Conservation (phyloP, 2,797 vertebrate genomes). For the Scolopax bukidnonensis region DNA sequence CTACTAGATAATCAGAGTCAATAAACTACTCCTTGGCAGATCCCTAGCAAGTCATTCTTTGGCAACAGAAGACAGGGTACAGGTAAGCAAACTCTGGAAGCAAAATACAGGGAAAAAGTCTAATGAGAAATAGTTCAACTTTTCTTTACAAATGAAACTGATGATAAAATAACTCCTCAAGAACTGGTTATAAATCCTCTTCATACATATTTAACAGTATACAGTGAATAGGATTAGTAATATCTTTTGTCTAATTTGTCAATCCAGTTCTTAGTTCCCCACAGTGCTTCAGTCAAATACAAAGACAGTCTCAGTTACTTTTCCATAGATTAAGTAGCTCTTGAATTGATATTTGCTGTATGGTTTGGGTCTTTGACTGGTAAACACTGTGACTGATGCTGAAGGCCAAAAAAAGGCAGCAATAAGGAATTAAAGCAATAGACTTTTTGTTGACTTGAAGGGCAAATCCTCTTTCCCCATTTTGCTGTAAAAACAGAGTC, state of each 20-base stretch:
- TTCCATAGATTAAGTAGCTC: slow-evolving; percentile 68
- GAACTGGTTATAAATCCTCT: slow-evolving; percentile 65
- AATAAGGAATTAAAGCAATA: slow-evolving; percentile 60
- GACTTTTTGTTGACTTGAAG: slow-evolving; percentile 54
- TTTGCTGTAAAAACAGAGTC: background rate
- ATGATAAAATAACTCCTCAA: slow-evolving; percentile 70
- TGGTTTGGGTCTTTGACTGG: slow-evolving; percentile 66
- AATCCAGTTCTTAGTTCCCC: slow-evolving; percentile 64
- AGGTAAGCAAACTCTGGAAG: slow-evolving; percentile 29
- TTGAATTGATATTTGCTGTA: slow-evolving; percentile 71
- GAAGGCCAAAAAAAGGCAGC: slow-evolving; percentile 60
- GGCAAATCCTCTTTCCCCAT: slow-evolving; percentile 34
- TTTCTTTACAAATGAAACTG: slow-evolving; percentile 63
- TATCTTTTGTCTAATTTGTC: slow-evolving; percentile 71
- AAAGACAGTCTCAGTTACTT: slow-evolving; percentile 68
- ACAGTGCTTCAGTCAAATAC: slow-evolving; percentile 61
- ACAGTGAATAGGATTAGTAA: slow-evolving; percentile 72
- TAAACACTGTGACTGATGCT: slow-evolving; percentile 67
- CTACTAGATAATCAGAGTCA: background rate
- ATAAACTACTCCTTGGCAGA: background rate
- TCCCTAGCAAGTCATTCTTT: slow-evolving; percentile 6
- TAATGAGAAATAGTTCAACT: background rate
- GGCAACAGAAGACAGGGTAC: background rate
- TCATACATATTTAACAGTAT: slow-evolving; percentile 69
- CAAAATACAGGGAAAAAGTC: background rate